Evolutionary conservation across 2,113 vertebrate species (phyloP), one percentile per base, ranked within the genome.

Genomic region (Ammodytes marinus): DNA sequence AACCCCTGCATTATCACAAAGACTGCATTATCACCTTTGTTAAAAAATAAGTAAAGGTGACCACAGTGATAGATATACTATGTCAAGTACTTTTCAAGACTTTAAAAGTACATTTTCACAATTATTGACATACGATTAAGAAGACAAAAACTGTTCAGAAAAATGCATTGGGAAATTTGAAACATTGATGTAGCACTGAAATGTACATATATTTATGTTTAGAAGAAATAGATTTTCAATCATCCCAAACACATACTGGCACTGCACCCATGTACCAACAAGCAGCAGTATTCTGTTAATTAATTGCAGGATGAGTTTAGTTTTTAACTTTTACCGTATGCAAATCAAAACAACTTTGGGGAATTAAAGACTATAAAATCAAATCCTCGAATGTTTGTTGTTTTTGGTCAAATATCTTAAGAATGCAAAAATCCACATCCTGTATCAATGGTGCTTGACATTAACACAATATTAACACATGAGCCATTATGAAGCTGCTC

Each of bases 401-500:
- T 83, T 71, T 49, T 39, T 63, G 52, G 45, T 60, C 1, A 54
- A 54, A 55, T 0, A 52, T 37, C 14, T 70, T 58, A 49, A 65
- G 39, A 12, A 35, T 53, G n/a, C 19, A 61, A 12, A 49, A 17
- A 47, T 6, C 5, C 6, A 57, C 4, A 42, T 68, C 42, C 27
- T n/a, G 54, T 10, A 42, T 43, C 69, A 46, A 37, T 2, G 39
- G 39, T 52, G 14, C 66, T 57, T 57, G 39, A 64, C 43, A 67
- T 61, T 4, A 69, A 39, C 60, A 60, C 60, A 55, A 85, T 74
- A 66, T 64, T 27, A 35, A 77, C 43, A 55, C 55, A 19, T 19
- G 69, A 77, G 74, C 60, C 68, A 8, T 67, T 69, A 59, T 57
- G 37, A 79, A 67, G 63, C 45, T 12, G 52, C 43, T 73, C 14